Evolutionary conservation across 2,797 vertebrate species (phyloP).

Genomic region (Epinephelus malabaricus): DNA sequence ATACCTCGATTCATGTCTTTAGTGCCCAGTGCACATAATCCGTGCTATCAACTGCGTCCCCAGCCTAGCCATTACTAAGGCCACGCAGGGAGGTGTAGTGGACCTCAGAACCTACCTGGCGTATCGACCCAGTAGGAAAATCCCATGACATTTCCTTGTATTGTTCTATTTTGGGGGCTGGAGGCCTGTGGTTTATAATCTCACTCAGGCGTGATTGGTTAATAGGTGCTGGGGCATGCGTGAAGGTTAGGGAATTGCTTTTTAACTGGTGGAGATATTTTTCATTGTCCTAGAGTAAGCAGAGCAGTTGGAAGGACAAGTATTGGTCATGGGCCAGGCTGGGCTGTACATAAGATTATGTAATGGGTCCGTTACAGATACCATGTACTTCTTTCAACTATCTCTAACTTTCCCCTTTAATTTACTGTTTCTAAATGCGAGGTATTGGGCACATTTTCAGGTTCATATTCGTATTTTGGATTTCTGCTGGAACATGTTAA

Average conservation of each 20-base stretch:
- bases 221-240: slow-evolving; percentile 37
- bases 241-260: slow-evolving; percentile 32
- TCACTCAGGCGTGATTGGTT: slow-evolving; percentile 50
- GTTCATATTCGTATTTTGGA: no score
- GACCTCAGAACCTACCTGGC: slow-evolving; percentile 41
- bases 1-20: slow-evolving; percentile 76
- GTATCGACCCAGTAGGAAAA: slow-evolving; percentile 56
- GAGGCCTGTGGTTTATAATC: slow-evolving; percentile 42
- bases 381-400: not conserved
- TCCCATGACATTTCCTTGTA: slow-evolving; percentile 50
- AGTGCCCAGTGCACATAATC: slow-evolving; percentile 80
- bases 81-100: slow-evolving; percentile 44
- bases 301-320: not conserved
- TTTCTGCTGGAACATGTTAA: no score
- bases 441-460: no score
- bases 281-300: slow-evolving; percentile 2
- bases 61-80: slow-evolving; percentile 76
- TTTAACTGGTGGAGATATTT: slow-evolving; percentile 12
- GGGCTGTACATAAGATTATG: not conserved
- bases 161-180: slow-evolving; percentile 52
- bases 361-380: not conserved
- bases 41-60: slow-evolving; percentile 71
- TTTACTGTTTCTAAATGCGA: not conserved
- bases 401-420: not conserved
- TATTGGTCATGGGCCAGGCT: not conserved